Evolutionary conservation across 2,888 invertebrate genomes (phyloP).

Genomic region (Desoria tigrina): DNA sequence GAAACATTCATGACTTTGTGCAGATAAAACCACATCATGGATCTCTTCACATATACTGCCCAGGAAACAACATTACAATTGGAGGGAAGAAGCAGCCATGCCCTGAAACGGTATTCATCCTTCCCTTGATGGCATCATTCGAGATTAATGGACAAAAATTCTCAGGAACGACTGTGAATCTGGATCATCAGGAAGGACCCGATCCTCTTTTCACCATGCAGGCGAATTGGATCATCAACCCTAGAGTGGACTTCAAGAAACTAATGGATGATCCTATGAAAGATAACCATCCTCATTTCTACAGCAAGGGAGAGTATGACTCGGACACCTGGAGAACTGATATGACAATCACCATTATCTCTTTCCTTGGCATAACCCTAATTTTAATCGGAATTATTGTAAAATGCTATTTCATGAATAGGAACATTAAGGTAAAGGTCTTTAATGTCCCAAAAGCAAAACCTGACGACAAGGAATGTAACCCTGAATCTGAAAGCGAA

Average conservation of each 20-base stretch:
- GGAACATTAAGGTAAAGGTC: background rate
- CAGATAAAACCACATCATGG: conserved; percentile 31
- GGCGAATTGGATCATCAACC: conserved; percentile 32
- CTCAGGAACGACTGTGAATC: conserved; percentile 6
- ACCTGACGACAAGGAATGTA: background rate
- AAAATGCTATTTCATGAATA: background rate
- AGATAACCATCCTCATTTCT: background rate
- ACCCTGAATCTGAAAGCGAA: too few species aligned
- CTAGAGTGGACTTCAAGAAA: background rate
- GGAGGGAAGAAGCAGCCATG: conserved; percentile 20
- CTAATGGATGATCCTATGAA: conserved; percentile 1
- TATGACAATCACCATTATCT: background rate
- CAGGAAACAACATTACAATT: conserved; percentile 4
- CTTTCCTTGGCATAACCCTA: background rate
- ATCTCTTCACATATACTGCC: conserved; percentile 4
- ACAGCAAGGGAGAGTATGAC: too few species aligned
- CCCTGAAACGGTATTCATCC: conserved; percentile 26
- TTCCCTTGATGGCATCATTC: conserved; percentile 27
- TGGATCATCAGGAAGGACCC: conserved; percentile 8
- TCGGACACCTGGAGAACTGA: background rate
- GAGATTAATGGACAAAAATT: conserved; percentile 25
- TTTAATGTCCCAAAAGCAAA: background rate
- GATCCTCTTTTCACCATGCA: conserved; percentile 25
- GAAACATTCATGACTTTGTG: conserved; percentile 21
- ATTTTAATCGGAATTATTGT: background rate